Percentiles rank a stretch among this genome's conserved stretches.
Conservation (phyloP, 2,888 invertebrate species). For the Morpho deidamia region DNA sequence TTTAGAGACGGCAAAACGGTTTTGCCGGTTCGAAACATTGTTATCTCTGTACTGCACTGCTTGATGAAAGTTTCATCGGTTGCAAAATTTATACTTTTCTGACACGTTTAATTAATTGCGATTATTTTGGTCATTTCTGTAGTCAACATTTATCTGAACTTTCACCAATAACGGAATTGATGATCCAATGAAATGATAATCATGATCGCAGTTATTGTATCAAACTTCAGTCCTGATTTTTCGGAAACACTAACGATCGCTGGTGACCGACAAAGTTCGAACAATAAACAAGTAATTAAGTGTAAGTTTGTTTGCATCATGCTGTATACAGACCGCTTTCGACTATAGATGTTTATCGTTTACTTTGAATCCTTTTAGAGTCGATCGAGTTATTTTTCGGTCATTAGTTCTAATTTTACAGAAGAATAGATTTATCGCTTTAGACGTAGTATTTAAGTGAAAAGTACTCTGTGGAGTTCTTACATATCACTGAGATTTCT, state of each 20-base stretch:
- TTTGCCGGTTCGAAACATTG: too few relatives aligned
- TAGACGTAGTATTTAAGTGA: constrained; percentile 70
- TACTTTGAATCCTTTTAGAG: constrained; percentile 22
- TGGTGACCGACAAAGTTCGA: constrained; percentile 5
- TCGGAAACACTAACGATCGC: too few relatives aligned
- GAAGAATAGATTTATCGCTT: constrained; percentile 66
- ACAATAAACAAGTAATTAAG: constrained; percentile 13
- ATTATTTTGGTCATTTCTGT: too few relatives aligned
- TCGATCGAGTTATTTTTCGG: constrained; percentile 40
- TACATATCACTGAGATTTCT: constrained; percentile 78
- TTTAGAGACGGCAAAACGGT: too few relatives aligned
- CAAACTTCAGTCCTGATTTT: not conserved
- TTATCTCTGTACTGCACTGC: not conserved
- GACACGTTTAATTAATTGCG: not conserved
- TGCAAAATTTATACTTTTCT: not conserved
- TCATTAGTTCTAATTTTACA: constrained; percentile 63
- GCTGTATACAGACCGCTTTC: constrained; percentile 35
- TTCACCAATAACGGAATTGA: too few relatives aligned
- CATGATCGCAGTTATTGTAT: not conserved
- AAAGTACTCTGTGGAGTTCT: constrained; percentile 71
- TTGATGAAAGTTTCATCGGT: not conserved
- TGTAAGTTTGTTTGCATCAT: constrained; percentile 23
- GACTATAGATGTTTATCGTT: constrained; percentile 19
- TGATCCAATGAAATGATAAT: too few relatives aligned
- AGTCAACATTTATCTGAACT: too few relatives aligned